phyloP scores from a whole-genome alignment of 2,888 invertebrate species.

The Amiota communis region DNA sequence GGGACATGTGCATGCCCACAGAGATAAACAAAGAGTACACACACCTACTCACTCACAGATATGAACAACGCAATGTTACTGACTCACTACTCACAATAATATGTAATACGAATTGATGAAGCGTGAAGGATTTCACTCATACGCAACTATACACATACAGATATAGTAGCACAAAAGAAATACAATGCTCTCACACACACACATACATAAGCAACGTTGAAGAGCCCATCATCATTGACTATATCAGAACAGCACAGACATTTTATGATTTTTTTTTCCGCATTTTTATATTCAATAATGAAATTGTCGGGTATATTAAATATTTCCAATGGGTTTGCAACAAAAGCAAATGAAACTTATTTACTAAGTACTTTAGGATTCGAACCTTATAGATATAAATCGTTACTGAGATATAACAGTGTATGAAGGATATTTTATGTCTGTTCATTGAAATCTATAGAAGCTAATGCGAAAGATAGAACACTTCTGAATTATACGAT shows the following conservation, averaged over 20 bases:
- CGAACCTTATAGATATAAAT: not conserved
- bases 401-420: no score
- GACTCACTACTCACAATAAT: conserved; percentile 58
- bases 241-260: conserved; percentile 41
- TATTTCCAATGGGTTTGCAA: not conserved
- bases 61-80: conserved; percentile 8
- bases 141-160: conserved; percentile 56
- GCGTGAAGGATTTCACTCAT: conserved; percentile 60
- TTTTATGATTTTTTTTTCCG: conserved; percentile 8
- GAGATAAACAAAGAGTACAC: not conserved
- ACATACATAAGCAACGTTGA: not conserved
- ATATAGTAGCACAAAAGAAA: conserved; percentile 41
- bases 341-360: not conserved
- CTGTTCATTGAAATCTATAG: no score
- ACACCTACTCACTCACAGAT: not conserved
- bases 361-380: not conserved
- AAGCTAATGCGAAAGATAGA: no score
- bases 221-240: not conserved
- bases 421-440: no score
- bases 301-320: not conserved
- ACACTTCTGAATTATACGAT: no score
- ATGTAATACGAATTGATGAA: conserved; percentile 62
- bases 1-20: not conserved
- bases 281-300: not conserved
- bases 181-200: conserved; percentile 35